phyloP scores from a whole-genome alignment of 2,888 invertebrate genomes.

The Cephonodes hylas region DNA sequence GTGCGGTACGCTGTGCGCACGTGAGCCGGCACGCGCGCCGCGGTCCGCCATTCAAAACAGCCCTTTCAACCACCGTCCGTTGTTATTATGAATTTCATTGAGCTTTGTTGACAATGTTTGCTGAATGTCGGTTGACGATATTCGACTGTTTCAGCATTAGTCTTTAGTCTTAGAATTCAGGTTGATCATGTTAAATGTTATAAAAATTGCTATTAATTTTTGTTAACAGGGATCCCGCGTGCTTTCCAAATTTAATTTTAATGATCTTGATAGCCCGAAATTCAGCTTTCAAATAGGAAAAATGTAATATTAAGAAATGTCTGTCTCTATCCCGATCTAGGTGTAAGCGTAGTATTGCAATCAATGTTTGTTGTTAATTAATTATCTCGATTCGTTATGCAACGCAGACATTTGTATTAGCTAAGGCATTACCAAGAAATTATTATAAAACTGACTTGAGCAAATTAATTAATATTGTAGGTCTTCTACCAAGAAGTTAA shows the following conservation, averaged over 20 bases:
- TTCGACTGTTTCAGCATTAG: background rate
- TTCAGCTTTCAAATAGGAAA: no score
- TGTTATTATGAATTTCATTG: slow-evolving; percentile 50
- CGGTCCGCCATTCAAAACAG: slow-evolving; percentile 39
- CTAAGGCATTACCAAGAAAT: background rate
- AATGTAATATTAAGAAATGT: no score
- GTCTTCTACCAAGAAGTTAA: background rate
- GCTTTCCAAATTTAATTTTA: no score
- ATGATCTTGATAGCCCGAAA: no score
- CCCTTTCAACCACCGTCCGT: slow-evolving; percentile 52
- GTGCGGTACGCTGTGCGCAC: slow-evolving; percentile 32
- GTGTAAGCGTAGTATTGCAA: no score
- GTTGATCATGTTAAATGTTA: no score
- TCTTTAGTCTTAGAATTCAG: no score
- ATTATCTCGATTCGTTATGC: no score
- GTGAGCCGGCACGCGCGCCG: slow-evolving; percentile 49
- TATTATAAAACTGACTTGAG: background rate
- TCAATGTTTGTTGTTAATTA: no score
- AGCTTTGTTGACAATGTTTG: slow-evolving; percentile 13
- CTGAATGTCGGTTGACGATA: background rate
- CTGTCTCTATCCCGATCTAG: no score
- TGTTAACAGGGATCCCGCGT: no score
- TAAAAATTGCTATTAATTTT: no score
- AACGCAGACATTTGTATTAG: background rate
- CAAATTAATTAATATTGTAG: background rate